Base-by-base conservation (phyloP, 2,797 vertebrate species). In the Pseudopleuronectes americanus region DNA sequence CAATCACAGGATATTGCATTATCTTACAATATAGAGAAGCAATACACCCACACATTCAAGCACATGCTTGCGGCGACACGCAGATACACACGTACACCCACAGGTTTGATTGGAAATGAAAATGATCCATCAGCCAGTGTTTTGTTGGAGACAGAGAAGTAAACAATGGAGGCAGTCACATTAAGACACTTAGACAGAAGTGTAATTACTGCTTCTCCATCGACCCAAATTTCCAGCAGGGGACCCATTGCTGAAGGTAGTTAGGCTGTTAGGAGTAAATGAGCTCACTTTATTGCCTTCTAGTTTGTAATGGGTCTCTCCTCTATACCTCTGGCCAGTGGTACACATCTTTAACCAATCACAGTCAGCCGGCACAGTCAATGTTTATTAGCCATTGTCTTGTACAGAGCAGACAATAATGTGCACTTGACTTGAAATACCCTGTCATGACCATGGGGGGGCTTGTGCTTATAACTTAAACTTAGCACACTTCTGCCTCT, bases 121-220 rank as follows among this genome's bases (percentile, higher is more conserved):
- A 81, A 77, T 64, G 49, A 87, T 87, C 80, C 67, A 49, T 87
- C 87, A 87, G 77, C 54, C 75, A 47, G 64, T 76, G 75, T 80
- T 88, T 82, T 80, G 54, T 48, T 56, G 69, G 57, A 87, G 84
- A 84, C 82, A 70, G 82, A 85, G 85, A 84, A 84, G 88, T 92
- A 92, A 92, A 90, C 91, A 92, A 88, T 84, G 76, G 76, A 84
- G 78, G 83, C 79, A 70, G 86, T 86, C 81, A 59, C 86, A 90
- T 92, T 90, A 88, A 89, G 85, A 90, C 90, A 91, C 90, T 92
- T 90, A 91, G 87, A 87, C 85, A 86, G 74, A 91, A 93, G 90
- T 93, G 90, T 93, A 94, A 94, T 93, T 90, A 93, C 83, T 86
- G 82, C 88, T 86, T 88, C 87, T 87, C 84, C 84, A 89, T 92